phyloP scores from a whole-genome alignment of 2,113 vertebrate species.

The Clarias magur region DNA sequence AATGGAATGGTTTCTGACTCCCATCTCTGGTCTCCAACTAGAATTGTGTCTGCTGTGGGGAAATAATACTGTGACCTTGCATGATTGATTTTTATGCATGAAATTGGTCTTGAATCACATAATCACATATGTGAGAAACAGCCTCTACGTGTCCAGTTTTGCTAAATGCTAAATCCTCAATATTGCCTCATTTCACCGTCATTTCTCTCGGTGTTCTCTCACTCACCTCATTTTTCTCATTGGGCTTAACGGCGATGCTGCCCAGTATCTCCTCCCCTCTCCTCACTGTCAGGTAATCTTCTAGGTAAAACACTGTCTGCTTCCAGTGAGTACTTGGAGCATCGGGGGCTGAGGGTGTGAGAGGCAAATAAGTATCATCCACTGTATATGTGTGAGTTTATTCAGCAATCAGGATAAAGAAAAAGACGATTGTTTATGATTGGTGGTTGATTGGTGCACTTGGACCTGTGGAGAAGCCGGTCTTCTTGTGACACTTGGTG shows the following conservation, averaged over 20 bases:
- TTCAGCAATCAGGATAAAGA: background rate
- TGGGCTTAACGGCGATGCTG: conserved; percentile 90
- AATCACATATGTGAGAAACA: too few species aligned
- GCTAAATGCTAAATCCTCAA: background rate
- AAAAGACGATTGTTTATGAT: background rate
- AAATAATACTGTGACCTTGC: background rate
- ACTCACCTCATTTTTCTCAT: conserved; percentile 92
- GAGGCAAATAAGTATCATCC: background rate
- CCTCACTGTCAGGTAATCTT: conserved; percentile 94
- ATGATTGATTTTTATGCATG: too few species aligned
- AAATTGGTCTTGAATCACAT: too few species aligned
- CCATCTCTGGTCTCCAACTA: too few species aligned
- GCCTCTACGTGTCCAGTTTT: background rate
- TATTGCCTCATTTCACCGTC: background rate
- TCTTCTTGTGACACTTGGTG: conserved; percentile 99
- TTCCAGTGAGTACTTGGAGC: conserved; percentile 97
- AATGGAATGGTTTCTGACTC: too few species aligned
- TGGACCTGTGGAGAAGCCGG: conserved; percentile 95
- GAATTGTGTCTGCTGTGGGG: too few species aligned
- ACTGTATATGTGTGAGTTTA: background rate
- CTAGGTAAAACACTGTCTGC: conserved; percentile 96
- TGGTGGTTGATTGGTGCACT: too few species aligned
- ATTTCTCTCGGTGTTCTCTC: background rate
- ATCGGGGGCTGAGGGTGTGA: conserved; percentile 80
- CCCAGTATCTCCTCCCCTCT: conserved; percentile 94